Conservation (phyloP, 2,797 vertebrate genomes). For the Rhodeus uyekii region DNA sequence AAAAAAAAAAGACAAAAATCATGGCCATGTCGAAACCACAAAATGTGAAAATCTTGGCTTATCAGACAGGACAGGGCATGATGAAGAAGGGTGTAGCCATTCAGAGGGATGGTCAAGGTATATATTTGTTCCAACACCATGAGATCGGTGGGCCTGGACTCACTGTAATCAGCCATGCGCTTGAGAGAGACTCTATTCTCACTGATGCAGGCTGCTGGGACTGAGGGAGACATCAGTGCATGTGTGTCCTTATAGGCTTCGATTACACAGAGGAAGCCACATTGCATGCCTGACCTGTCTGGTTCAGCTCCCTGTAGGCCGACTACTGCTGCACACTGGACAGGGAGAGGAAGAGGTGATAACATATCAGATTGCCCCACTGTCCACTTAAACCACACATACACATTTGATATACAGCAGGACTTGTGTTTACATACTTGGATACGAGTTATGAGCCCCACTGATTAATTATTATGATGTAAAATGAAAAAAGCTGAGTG, state of each 20-base stretch:
- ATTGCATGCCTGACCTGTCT: slow-evolving; percentile 66
- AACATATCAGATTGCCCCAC: slow-evolving; percentile 60
- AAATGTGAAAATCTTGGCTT: slow-evolving; percentile 57
- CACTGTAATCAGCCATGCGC: slow-evolving; percentile 52
- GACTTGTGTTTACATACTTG: slow-evolving; percentile 64
- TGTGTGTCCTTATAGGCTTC: slow-evolving; percentile 43
- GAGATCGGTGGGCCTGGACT: slow-evolving; percentile 38
- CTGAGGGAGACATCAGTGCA: slow-evolving; percentile 56
- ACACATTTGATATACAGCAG: slow-evolving; percentile 73
- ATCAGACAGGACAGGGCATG: slow-evolving; percentile 52
- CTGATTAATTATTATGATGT: slow-evolving; percentile 31
- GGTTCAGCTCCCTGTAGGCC: slow-evolving; percentile 65
- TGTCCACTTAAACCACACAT: slow-evolving; percentile 56
- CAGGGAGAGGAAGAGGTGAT: slow-evolving; percentile 69
- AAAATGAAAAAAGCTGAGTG: slow-evolving; percentile 3
- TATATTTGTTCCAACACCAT: slow-evolving; percentile 49
- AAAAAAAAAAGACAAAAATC: neutral
- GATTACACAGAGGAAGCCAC: slow-evolving; percentile 69
- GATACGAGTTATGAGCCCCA: slow-evolving; percentile 1
- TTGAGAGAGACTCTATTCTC: slow-evolving; percentile 44
- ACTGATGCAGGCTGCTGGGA: slow-evolving; percentile 63
- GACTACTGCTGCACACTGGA: slow-evolving; percentile 69
- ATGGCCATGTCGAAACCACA: slow-evolving; percentile 31
- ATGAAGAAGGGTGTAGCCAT: slow-evolving; percentile 37
- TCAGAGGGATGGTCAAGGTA: slow-evolving; percentile 50